Evolutionary conservation across 37 sponge, comb jelly and placozoan genomes (phyloP), one percentile per base, ranked within the genome.

Genomic region (Oscarella lobularis): DNA sequence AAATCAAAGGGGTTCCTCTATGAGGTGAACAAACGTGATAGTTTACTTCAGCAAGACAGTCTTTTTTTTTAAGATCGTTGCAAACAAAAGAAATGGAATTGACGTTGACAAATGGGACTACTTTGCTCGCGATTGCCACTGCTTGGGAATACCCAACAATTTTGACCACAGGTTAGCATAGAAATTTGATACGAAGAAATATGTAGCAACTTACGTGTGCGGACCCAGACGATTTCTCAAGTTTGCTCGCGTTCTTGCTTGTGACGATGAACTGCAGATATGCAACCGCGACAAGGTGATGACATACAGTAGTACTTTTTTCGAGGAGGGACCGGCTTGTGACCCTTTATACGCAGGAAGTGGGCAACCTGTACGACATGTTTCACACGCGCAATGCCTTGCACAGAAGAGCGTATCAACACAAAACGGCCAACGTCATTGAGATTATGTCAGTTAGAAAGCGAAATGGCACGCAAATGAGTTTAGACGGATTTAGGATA

Each of bases 81-180:
- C 94, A 35, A 98, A 98, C 75, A 90, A 98, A 79, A 74, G 80
- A 74, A 98, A 83, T 74, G 95, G 95, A 0, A 82, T 94, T 66
- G 99, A 98, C 75, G 99, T 98, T 37, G 99, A 98, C 74, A 98
- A 98, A 79, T 98, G 96, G 89, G 99, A 98, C 78, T 98, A 96
- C 80, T 87, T 96, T 83, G 82, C 92, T 1, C 55, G 98, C 35
- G 98, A 96, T 68, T 90, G 91, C 38, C 84, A 96, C 66, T 78
- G 83, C 40, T 79, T 96, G 14, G 94, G 94, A 0, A 87, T 96
- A 3, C 78, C 86, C 6, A 87, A 79, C 66, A 93, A 76, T 67
- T 93, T 96, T 77, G 98, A 96, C 67, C 55, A 78, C 74, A 41
- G 73, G 89, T 87, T 35, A 74, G 85, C 75, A 35, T 33, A n/a